Conservation (phyloP, 2,888 invertebrate species). For the Acrobasis consociella region DNA sequence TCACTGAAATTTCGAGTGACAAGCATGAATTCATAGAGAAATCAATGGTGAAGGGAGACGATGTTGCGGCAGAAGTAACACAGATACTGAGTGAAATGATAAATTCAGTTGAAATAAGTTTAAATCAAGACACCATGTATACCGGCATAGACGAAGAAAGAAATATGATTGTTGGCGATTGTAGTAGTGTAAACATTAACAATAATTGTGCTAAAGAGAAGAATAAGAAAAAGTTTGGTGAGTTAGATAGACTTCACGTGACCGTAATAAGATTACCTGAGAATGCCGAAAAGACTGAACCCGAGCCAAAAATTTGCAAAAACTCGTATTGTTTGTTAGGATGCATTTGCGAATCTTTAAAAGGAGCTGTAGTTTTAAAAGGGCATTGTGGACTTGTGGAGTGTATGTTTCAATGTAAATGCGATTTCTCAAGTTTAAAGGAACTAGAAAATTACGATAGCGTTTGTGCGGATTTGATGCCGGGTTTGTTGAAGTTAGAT, state of each 20-base stretch:
- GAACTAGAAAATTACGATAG: conserved; percentile 47
- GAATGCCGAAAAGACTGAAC: conserved; percentile 33
- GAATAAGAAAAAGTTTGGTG: conserved; percentile 63
- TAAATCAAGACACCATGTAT: conserved; percentile 79
- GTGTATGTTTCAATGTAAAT: conserved; percentile 83
- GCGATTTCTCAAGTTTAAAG: conserved; percentile 61
- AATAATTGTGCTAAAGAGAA: conserved; percentile 54
- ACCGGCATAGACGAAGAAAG: conserved; percentile 53
- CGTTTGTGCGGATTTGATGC: conserved; percentile 48
- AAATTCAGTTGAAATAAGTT: conserved; percentile 83
- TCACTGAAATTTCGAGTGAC: conserved; percentile 18
- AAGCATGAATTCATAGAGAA: not conserved
- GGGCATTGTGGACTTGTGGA: conserved; percentile 84
- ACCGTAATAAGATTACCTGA: conserved; percentile 83
- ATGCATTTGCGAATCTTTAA: conserved; percentile 85
- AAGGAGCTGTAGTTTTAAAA: conserved; percentile 63
- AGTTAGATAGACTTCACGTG: conserved; percentile 85
- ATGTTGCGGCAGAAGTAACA: conserved; percentile 51
- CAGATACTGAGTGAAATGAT: conserved; percentile 79
- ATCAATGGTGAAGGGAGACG: conserved; percentile 19
- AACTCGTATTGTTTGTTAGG: conserved; percentile 84
- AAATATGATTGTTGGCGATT: conserved; percentile 39
- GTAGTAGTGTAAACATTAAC: conserved; percentile 36
- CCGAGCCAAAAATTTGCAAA: conserved; percentile 56
- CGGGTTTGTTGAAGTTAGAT: conserved; percentile 68